Evolutionary conservation across 2,113 vertebrate species (phyloP).

Genomic region (Rhombomys opimus): DNA sequence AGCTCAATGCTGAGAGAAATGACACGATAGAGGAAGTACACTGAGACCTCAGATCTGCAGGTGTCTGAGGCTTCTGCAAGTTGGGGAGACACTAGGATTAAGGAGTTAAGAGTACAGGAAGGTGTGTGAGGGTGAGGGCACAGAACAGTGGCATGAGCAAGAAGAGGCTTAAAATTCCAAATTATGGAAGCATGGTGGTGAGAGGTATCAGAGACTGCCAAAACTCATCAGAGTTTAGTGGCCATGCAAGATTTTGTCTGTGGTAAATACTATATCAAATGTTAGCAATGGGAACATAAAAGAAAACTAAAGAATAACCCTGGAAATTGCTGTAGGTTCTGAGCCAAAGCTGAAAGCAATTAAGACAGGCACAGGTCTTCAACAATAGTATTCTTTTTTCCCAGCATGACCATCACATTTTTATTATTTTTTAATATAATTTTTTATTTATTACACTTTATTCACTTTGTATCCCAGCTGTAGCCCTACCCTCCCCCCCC

Average conservation of each 20-base stretch:
- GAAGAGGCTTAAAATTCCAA: not conserved
- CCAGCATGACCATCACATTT: too few species aligned
- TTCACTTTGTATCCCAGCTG: too few species aligned
- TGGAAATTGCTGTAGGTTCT: not conserved
- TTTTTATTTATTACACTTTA: too few species aligned
- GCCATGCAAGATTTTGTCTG: not conserved
- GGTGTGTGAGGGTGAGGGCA: not conserved
- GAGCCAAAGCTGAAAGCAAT: not conserved
- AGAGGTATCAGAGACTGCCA: not conserved
- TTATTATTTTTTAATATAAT: too few species aligned
- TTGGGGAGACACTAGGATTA: slow-evolving; percentile 1
- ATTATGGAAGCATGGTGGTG: not conserved
- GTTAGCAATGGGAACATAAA: slow-evolving; percentile 51
- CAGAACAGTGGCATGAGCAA: not conserved
- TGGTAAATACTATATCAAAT: slow-evolving; percentile 4
- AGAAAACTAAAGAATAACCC: slow-evolving; percentile 19
- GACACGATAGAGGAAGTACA: not conserved
- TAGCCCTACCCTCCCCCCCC: too few species aligned
- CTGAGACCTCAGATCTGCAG: not conserved
- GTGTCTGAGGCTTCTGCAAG: not conserved
- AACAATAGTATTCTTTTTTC: not conserved
- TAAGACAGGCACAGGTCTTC: not conserved
- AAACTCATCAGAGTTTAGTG: not conserved
- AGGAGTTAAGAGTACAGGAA: slow-evolving; percentile 39
- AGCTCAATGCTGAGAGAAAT: not conserved